Conservation (phyloP, 2,888 invertebrate genomes). For the Lasioglossum oenotherae region DNA sequence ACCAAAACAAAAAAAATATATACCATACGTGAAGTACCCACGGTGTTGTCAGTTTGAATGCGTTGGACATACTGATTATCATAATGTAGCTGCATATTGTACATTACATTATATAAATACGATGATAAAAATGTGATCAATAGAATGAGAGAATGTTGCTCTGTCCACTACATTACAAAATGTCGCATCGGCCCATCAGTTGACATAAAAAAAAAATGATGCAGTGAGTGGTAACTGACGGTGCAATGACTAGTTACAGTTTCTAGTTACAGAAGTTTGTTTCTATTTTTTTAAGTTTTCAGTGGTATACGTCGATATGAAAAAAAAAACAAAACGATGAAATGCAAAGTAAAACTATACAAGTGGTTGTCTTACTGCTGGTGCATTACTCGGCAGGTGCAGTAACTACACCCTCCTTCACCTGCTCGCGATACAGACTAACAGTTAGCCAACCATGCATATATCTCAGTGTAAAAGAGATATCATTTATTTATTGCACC, state of each 20-base stretch:
- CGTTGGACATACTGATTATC: conserved; percentile 80
- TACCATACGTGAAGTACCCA: conserved; percentile 67
- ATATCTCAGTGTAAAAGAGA: conserved; percentile 71
- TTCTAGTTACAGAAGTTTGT: conserved; percentile 71
- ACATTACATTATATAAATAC: conserved; percentile 82
- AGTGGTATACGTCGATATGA: conserved; percentile 61
- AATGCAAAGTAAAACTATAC: conserved; percentile 49
- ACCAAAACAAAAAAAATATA: conserved; percentile 33
- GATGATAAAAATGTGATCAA: conserved; percentile 79
- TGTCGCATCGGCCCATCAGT: conserved; percentile 68
- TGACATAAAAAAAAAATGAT: conserved; percentile 55
- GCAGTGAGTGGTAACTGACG: conserved; percentile 67
- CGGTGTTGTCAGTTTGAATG: conserved; percentile 80
- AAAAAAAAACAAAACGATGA: conserved; percentile 20
- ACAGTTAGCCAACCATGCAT: conserved; percentile 65
- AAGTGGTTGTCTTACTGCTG: conserved; percentile 63
- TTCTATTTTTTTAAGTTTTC: conserved; percentile 70
- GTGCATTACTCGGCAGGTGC: conserved; percentile 47
- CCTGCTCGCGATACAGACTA: conserved; percentile 49
- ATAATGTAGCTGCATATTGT: conserved; percentile 82
- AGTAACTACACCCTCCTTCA: conserved; percentile 60
- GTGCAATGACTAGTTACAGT: conserved; percentile 71
- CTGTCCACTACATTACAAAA: conserved; percentile 77
- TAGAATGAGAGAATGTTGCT: conserved; percentile 77
- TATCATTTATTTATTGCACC: conserved; percentile 75